A percentile compares a stretch with the other conserved stretches of the same genome.
Conservation (phyloP, 2,113 vertebrate species). For the Manacus vitellinus region DNA sequence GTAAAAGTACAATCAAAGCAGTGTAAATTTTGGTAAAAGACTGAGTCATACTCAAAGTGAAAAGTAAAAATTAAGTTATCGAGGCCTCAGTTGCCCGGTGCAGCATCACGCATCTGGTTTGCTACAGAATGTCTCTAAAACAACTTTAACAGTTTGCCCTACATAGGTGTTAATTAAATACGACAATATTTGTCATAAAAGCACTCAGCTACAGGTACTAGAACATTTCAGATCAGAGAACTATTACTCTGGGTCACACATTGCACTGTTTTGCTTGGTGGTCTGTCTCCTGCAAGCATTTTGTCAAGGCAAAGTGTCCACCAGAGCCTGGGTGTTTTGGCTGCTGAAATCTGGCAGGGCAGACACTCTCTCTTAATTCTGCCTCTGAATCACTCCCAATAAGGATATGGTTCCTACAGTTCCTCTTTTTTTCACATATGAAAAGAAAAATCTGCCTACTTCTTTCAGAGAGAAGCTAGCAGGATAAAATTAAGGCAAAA, state of each 20-base stretch:
- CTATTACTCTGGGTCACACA: background rate
- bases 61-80: background rate
- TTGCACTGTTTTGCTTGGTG: accelerated
- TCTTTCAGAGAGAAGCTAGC: background rate
- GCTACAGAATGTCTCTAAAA: background rate
- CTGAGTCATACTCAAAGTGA: background rate
- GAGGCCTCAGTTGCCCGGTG: background rate
- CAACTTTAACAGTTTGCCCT: background rate
- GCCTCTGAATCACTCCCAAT: background rate
- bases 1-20: background rate
- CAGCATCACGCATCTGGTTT: background rate
- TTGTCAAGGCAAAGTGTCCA: background rate
- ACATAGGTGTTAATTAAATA: background rate
- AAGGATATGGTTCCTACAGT: background rate
- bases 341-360: background rate
- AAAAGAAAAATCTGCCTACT: background rate
- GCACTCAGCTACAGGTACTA: background rate
- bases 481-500: background rate
- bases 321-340: background rate
- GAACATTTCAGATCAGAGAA: background rate
- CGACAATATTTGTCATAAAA: background rate
- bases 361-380: background rate
- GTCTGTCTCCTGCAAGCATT: background rate
- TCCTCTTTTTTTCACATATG: background rate
- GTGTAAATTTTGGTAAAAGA: background rate